phyloP scores from a whole-genome alignment of 92 coral and sea anemone species.

The Umimayanthus kanabou region DNA sequence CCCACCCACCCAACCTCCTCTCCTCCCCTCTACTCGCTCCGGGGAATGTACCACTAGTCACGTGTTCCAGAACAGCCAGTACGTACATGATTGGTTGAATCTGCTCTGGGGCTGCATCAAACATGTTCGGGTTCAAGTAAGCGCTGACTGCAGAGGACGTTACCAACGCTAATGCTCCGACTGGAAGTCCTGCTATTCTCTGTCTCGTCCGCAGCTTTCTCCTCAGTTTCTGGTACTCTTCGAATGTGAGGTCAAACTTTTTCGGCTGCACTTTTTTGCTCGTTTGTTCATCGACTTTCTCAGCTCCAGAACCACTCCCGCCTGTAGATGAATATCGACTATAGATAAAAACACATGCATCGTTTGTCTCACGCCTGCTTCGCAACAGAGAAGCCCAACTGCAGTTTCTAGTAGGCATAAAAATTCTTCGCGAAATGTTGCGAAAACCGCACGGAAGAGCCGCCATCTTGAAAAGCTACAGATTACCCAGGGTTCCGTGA shows the following conservation, averaged over 20 bases:
- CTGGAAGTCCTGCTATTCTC: slow-evolving; percentile 92
- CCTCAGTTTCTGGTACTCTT: slow-evolving; percentile 87
- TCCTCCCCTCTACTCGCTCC: too few species aligned
- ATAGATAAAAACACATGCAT: slow-evolving; percentile 38
- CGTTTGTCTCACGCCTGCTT: slow-evolving; percentile 30
- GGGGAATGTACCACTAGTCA: neutral
- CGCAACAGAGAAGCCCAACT: slow-evolving; percentile 39
- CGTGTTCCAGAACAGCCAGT: neutral
- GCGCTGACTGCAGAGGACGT: slow-evolving; percentile 93
- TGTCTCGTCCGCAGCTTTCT: slow-evolving; percentile 86
- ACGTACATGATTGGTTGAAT: slow-evolving; percentile 97
- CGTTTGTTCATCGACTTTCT: neutral
- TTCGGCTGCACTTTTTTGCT: slow-evolving; percentile 43
- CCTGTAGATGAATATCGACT: slow-evolving; percentile 45
- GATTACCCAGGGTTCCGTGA: slow-evolving; percentile 67
- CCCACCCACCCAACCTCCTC: too few species aligned
- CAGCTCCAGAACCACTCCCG: neutral
- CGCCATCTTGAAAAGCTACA: slow-evolving; percentile 76
- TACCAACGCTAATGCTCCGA: slow-evolving; percentile 82
- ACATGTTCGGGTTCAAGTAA: slow-evolving; percentile 91
- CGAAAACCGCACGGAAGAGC: slow-evolving; percentile 55
- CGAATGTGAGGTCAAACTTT: slow-evolving; percentile 77
- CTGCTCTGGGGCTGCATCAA: slow-evolving; percentile 99
- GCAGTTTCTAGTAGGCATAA: neutral
- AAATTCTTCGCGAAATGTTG: slow-evolving; percentile 35